phyloP scores from a whole-genome alignment of 2,113 vertebrate species.

The Chitala chitala region DNA sequence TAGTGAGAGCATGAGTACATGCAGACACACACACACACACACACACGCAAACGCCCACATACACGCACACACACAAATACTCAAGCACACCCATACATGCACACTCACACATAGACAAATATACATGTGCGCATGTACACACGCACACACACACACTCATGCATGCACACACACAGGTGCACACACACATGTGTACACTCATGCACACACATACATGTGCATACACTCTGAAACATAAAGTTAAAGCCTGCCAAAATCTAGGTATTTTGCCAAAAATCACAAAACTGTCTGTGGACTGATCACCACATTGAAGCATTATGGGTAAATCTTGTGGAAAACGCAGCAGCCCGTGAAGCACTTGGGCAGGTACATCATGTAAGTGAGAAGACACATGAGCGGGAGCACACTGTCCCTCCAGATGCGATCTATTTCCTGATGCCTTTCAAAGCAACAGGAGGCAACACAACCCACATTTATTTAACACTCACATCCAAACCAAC shows the following conservation, averaged over 20 bases:
- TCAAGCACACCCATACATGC: not conserved
- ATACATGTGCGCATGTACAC: not conserved
- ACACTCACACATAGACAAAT: not conserved
- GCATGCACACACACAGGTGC: not conserved
- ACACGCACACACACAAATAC: not conserved
- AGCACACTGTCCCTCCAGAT: slow-evolving; percentile 55
- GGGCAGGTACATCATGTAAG: not conserved
- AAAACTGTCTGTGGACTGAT: not conserved
- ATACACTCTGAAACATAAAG: no score
- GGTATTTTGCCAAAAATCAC: not conserved
- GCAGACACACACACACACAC: slow-evolving; percentile 15
- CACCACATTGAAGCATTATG: not conserved
- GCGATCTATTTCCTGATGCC: slow-evolving; percentile 59
- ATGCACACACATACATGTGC: not conserved
- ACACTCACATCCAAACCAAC: slow-evolving; percentile 46
- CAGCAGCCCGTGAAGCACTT: not conserved
- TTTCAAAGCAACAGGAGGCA: slow-evolving; percentile 37
- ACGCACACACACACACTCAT: not conserved
- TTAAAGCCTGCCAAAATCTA: no score
- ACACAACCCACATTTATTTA: slow-evolving; percentile 42
- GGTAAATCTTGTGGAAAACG: not conserved
- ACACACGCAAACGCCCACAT: slow-evolving; percentile 45
- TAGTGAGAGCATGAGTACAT: slow-evolving; percentile 43
- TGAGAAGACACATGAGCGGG: slow-evolving; percentile 24
- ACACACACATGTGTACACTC: not conserved